Evolutionary conservation across 2,797 vertebrate genomes (phyloP), one percentile per base, ranked within the genome.

Genomic region (Spea hammondii): DNA sequence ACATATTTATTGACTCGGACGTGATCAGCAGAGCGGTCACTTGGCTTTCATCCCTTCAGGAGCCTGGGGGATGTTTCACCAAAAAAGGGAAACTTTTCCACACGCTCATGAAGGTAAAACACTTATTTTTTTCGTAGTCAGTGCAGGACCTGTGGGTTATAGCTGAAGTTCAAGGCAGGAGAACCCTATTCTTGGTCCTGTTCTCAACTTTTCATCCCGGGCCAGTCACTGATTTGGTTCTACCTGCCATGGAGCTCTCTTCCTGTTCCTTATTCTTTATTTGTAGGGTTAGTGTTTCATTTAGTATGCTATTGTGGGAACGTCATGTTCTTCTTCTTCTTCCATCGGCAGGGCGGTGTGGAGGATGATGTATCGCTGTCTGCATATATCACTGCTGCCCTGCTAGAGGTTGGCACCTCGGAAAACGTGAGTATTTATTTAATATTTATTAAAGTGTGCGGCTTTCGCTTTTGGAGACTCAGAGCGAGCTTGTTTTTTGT

Each of bases 351-450:
- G 93, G 93, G 93, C 17, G 93, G 92, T 55, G 91, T 94, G 53
- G 89, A 86, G 11, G 90, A 93, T 45, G 89, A 93, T 0, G 85
- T 93, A 73, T 90, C 92, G 1, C 90, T 93, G 72, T 90, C 92
- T 0, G 91, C 91, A 1, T 94, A 94, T 86, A 84, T 94, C 81
- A 84, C 86, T 0, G 87, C 89, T 0, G 92, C 91, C 0, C 65
- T 93, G 79, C 85, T 94, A 71, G 93, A 93, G 83, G 72, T 90
- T 46, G 85, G 88, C 0, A 1, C 2, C 3, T 79, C 82, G 46
- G 3, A 12, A 12, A 76, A 75, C 5, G 92, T 93, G 80, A 91
- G 91, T 88, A 66, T 5, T n/a, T 32, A 44, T 32, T 1, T 17
- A 62, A 5, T 62, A 0, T 11, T 17, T 2, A n/a, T 62, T 62